phyloP scores from a whole-genome alignment of 2,797 vertebrate species.

The Anas capensis region DNA sequence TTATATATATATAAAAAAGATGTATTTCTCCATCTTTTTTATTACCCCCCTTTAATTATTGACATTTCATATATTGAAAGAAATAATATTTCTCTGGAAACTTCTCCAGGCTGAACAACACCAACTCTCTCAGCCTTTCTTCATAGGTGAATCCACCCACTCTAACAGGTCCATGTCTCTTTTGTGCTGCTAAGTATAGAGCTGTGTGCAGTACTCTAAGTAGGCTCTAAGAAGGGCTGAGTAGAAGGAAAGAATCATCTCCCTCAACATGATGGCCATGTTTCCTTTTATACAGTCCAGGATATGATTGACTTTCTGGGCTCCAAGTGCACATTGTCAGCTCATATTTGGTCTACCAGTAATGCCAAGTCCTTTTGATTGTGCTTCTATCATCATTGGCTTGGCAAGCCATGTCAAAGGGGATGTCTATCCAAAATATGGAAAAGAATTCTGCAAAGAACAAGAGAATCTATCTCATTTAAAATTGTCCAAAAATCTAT shows the following conservation, averaged over 20 bases:
- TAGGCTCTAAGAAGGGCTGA: background rate
- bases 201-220: background rate
- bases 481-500: background rate
- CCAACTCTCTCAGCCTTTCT: background rate
- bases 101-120: background rate
- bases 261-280: background rate
- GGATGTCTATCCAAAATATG: background rate
- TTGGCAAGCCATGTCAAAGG: background rate
- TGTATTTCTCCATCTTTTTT: background rate
- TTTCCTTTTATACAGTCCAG: background rate
- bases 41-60: background rate
- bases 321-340: background rate
- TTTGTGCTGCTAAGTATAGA: background rate
- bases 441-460: fast-evolving
- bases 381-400: background rate
- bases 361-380: background rate
- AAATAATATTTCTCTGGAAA: background rate
- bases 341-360: background rate
- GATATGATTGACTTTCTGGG: background rate
- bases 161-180: background rate
- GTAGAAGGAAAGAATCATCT: background rate
- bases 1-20: background rate
- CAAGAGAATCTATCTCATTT: background rate
- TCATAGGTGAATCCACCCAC: no score
- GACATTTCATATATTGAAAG: background rate